Evolutionary conservation across 1,140 invertebrate genomes (phyloP), one percentile per base, ranked within the genome.

Genomic region (Brachionus sp.): DNA sequence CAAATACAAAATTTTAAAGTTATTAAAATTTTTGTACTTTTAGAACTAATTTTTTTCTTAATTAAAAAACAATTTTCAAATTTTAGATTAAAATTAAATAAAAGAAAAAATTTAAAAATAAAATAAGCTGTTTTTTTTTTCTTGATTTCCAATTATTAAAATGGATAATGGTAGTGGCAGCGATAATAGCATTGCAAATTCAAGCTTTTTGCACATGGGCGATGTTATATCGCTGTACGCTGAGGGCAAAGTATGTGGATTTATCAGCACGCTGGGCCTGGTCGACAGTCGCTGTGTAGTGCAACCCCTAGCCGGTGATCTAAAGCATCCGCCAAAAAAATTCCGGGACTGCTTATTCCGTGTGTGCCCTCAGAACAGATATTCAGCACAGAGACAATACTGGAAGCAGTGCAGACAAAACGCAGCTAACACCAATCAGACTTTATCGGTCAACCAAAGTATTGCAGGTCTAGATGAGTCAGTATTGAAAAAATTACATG

Each of bases 331-430:
- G 83, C 96, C 96, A 16, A 97, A 97, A 89, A 98, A 98, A 90
- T 98, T 98, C 90, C 91, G 96, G 92, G 97, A 99, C 91, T 99
- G 97, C 88, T 91, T 98, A 68, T 98, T 99, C 88, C 97, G 96
- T 91, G 96, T 99, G 92, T 98, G 96, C 91, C 96, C 97, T 70
- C 97, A 96, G 92, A 98, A 98, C 89, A 92, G 97, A 84, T 99
- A 99, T 90, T 98, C 96, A 62, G 97, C 97, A 68, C 97, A 99
- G 89, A 98, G 99, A 89, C 97, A 99, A 90, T 99, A 98, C 89
- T 98, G 96, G 95, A 97, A 98, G 12, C 77, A 80, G 39, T 80
- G 77, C 57, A 23, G 77, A 80, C 77, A 80, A 50, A 80, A 80
- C 57, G 70, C 70, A 10, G 70, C 70, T 0, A 75, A 25, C 25